A percentile compares a stretch with the other conserved stretches of the same genome.
Conservation (phyloP, 2,888 invertebrate species). For the Sphaerophoria taeniata region DNA sequence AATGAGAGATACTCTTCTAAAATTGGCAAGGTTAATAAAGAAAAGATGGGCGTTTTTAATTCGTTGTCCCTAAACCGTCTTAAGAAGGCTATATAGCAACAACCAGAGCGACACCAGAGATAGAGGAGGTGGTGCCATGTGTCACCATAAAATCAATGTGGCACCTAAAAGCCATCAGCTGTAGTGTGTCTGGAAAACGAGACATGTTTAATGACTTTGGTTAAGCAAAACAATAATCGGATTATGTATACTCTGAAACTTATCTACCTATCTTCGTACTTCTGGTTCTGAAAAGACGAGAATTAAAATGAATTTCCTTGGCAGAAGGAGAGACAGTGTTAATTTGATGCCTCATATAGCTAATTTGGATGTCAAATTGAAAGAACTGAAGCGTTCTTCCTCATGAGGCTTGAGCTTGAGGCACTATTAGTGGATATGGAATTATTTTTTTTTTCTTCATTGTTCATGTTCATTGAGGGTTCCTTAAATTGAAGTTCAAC, state of each 20-base stretch:
- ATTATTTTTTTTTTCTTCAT: not conserved
- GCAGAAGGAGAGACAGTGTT: constrained; percentile 32
- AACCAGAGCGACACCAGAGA: not conserved
- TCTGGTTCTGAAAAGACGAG: constrained; percentile 15
- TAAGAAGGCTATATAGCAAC: not conserved
- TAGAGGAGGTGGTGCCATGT: constrained; percentile 81
- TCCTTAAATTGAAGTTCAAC: too few relatives aligned
- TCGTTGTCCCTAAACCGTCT: constrained; percentile 2
- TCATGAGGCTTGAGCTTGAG: too few relatives aligned
- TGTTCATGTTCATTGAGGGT: not conserved
- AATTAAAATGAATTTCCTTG: constrained; percentile 25
- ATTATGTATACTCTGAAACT: constrained; percentile 8
- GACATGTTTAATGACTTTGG: constrained; percentile 53
- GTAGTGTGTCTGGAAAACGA: constrained; percentile 59
- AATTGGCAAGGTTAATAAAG: constrained; percentile 29
- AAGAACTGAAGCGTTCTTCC: constrained; percentile 52
- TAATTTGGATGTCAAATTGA: constrained; percentile 48
- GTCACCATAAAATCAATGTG: constrained; percentile 79
- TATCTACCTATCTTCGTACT: not conserved
- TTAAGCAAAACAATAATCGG: constrained; percentile 49
- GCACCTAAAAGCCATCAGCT: constrained; percentile 41
- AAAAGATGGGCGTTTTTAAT: constrained; percentile 20
- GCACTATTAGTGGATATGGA: constrained; percentile 32
- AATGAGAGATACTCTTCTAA: not conserved
- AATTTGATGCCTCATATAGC: constrained; percentile 62